Evolutionary conservation across 2,888 invertebrate genomes (phyloP).

Genomic region (Hypolimnas misippus): DNA sequence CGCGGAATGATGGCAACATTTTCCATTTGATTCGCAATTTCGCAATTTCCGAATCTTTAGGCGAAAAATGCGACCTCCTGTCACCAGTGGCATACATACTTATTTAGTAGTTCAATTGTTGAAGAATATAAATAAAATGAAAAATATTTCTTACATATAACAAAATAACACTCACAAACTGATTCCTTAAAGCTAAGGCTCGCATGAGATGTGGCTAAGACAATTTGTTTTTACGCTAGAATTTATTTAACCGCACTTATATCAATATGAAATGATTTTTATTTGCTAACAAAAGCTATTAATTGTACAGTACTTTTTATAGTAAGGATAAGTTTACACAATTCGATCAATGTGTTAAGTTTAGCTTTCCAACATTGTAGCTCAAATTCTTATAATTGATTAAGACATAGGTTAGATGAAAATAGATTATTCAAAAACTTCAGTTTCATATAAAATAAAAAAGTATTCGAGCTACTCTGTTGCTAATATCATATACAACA

Average conservation of each 20-base stretch:
- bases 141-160: too few species aligned
- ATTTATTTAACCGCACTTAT: conserved; percentile 7
- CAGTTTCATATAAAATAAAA: too few species aligned
- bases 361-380: conserved; percentile 7
- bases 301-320: conserved; percentile 10
- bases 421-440: too few species aligned
- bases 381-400: too few species aligned
- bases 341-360: neutral
- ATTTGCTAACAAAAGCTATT: conserved; percentile 8
- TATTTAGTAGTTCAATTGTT: too few species aligned
- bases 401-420: too few species aligned
- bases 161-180: neutral
- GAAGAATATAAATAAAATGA: too few species aligned
- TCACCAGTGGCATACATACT: too few species aligned
- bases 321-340: neutral
- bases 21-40: too few species aligned
- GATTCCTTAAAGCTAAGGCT: conserved; percentile 5
- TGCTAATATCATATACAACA: neutral
- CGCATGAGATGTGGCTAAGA: conserved; percentile 22
- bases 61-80: too few species aligned
- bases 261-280: neutral
- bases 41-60: too few species aligned
- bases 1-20: too few species aligned
- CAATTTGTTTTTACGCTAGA: conserved; percentile 7
- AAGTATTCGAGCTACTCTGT: conserved; percentile 6